Evolutionary conservation across 2,797 vertebrate species (phyloP).

Genomic region (Taeniopygia guttata): DNA sequence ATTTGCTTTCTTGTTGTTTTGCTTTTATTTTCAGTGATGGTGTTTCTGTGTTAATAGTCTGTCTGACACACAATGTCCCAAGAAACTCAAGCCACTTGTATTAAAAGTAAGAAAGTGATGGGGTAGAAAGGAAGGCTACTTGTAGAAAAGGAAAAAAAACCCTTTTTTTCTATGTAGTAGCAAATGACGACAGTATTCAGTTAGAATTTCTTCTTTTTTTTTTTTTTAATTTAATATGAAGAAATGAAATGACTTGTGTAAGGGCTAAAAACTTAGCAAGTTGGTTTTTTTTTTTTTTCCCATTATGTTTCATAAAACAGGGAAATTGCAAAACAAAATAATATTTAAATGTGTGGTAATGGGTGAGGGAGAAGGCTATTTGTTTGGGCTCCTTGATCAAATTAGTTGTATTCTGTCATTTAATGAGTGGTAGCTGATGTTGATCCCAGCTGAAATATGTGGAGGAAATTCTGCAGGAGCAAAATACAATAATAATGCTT

Average conservation of each 20-base stretch:
- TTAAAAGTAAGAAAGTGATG: constrained; percentile 50
- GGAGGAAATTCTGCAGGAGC: constrained; percentile 32
- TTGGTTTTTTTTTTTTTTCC: not conserved
- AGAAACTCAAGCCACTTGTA: constrained; percentile 68
- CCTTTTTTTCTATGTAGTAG: constrained; percentile 54
- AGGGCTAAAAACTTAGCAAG: constrained; percentile 43
- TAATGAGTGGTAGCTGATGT: constrained; percentile 33
- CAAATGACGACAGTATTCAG: constrained; percentile 9
- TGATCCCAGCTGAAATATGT: constrained; percentile 43
- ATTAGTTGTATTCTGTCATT: constrained; percentile 36
- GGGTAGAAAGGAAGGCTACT: not conserved
- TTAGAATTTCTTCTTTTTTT: not conserved
- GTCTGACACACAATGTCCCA: constrained; percentile 79
- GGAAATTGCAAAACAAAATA: constrained; percentile 24
- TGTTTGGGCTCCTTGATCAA: constrained; percentile 33
- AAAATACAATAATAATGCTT: constrained; percentile 31
- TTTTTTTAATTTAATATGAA: not conserved
- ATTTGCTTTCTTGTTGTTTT: constrained; percentile 69
- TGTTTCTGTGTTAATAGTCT: constrained; percentile 77
- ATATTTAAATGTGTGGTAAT: not conserved
- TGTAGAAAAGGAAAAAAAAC: constrained; percentile 34
- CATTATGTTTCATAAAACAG: constrained; percentile 53
- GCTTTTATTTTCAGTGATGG: constrained; percentile 75
- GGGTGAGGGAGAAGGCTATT: not conserved
- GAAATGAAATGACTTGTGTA: constrained; percentile 25